Base-by-base conservation (phyloP, 2,888 invertebrate genomes). In the Zelleria hepariella region DNA sequence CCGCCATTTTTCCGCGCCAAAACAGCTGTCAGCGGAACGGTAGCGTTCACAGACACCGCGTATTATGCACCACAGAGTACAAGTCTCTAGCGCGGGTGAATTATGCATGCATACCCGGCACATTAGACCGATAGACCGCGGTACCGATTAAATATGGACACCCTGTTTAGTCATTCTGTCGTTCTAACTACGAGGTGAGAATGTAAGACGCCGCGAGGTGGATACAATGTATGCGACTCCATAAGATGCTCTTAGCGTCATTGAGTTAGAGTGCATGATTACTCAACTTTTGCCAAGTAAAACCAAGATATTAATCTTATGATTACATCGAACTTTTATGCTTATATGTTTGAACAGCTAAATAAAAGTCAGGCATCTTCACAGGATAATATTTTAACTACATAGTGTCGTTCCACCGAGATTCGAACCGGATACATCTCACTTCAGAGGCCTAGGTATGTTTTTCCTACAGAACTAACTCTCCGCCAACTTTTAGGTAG, bases 101-200 rank as follows among this genome's bases (percentile, higher is more conserved):
- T 80, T 77, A 79, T 80, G 77, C 77, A 80, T 74, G 72, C 72
- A 69, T 71, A 71, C 67, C 64, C 72, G 71, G 73, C 73, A 72
- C 78, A 78, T 80, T 80, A 79, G 68, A 75, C 75, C 76, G 73
- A 75, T 74, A 72, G 68, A 66, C 71, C 74, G 72, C 70, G 67
- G 66, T 66, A 72, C 66, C 67, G 73, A 79, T 80, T 79, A 78
- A 80, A 80, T 80, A 80, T 80, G 77, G 74, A 80, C 79, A 77
- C 69, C 71, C 71, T 77, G 74, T 73, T 78, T 77, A 79, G 75
- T 72, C 73, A 79, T 80, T 75, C 78, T 68, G 69, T 69, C 66
- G 71, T 68, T 66, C 72, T 72, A 73, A 77, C 74, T 74, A 71
- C 66, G 66, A 73, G 72, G 72, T 73, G 71, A 68, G 70, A 72